These are phyloP conservation scores for Myotis pilosus DNA, from an alignment of 2,797 vertebrate species.

Conservation along the genomic window DNA sequence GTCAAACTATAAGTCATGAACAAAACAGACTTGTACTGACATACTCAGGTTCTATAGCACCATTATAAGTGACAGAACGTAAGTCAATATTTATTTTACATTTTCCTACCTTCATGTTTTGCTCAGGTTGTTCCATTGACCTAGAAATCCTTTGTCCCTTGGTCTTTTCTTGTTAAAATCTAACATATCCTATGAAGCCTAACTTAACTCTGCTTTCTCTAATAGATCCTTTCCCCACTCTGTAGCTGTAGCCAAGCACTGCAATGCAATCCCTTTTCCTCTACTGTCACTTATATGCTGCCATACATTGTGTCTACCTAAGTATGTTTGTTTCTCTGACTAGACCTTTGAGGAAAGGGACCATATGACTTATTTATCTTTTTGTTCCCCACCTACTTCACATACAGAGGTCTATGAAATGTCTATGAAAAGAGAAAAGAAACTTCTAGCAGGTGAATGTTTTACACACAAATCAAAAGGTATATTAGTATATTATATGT, in stretches of 20 bases:
- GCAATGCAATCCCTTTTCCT: not conserved
- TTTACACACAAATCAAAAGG: not conserved
- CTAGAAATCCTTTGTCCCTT: not conserved
- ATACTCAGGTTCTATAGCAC: not conserved
- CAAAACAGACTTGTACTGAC: not conserved
- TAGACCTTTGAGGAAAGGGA: not conserved
- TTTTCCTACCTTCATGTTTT: not conserved
- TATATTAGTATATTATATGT: not conserved
- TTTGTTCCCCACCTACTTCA: not conserved
- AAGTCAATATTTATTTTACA: not conserved
- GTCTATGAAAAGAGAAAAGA: not conserved
- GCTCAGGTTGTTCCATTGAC: not conserved
- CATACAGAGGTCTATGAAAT: not conserved
- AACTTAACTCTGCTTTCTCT: not conserved
- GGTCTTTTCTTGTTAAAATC: not conserved
- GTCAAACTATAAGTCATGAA: not conserved
- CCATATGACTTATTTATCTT: not conserved
- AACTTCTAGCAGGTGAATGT: not conserved
- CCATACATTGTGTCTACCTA: fast-evolving
- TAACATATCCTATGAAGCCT: not conserved
- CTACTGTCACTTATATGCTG: not conserved
- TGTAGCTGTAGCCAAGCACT: not conserved
- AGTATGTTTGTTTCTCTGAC: not conserved
- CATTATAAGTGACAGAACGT: not conserved
- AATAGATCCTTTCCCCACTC: not conserved